Evolutionary conservation across 2,113 vertebrate genomes (phyloP).

Genomic region (Sminthopsis crassicaudata): DNA sequence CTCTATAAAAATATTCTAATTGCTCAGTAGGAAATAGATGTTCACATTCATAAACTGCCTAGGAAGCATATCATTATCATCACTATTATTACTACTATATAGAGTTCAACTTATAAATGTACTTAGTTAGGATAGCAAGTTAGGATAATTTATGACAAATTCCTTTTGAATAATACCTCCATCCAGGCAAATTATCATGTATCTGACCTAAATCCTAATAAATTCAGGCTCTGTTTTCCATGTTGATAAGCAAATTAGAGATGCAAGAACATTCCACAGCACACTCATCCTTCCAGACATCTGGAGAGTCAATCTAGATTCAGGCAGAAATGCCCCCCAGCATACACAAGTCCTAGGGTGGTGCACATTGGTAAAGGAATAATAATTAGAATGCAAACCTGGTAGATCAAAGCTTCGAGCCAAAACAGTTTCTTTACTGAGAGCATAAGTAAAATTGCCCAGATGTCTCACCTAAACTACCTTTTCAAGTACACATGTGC

Average conservation of each 20-base stretch:
- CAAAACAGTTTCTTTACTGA: background rate
- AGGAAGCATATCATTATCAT: conserved; percentile 8
- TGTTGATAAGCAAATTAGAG: conserved; percentile 43
- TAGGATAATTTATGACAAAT: conserved; percentile 48
- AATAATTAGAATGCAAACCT: background rate
- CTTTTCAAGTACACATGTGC: background rate
- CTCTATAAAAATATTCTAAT: conserved; percentile 22
- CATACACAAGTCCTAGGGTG: background rate
- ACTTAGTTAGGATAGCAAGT: conserved; percentile 49
- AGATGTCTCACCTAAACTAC: background rate
- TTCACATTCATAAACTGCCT: background rate
- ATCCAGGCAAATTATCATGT: conserved; percentile 25
- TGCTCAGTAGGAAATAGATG: conserved; percentile 21
- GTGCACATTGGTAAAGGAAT: background rate
- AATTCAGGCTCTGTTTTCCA: conserved; percentile 40
- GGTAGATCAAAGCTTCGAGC: background rate
- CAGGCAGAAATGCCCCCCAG: background rate
- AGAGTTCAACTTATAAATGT: conserved; percentile 53
- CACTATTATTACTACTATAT: conserved; percentile 37
- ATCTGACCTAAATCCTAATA: conserved; percentile 20
- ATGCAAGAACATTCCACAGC: background rate
- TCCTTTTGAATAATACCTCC: conserved; percentile 48
- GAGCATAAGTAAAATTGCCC: background rate
- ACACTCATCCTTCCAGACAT: conserved; percentile 16
- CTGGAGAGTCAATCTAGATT: background rate